A percentile compares a stretch with the other conserved stretches of the same genome.
Conservation (phyloP, 1,140 invertebrate species). For the Cecropterus lyciades region DNA sequence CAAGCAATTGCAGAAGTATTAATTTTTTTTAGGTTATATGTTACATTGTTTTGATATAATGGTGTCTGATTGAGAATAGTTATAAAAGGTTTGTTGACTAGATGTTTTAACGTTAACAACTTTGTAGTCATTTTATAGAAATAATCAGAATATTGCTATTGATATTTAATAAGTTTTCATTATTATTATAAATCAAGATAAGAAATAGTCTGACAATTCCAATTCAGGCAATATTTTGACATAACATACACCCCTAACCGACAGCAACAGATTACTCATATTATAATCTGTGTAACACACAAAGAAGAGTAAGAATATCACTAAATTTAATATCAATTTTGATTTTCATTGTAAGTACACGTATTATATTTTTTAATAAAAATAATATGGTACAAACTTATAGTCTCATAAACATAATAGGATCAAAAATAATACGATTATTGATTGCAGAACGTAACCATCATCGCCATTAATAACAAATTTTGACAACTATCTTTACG, state of each 20-base stretch:
- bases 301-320: no score
- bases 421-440: background rate
- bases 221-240: no score
- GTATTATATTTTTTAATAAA: no score
- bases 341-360: no score
- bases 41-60: conserved; percentile 49
- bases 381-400: no score
- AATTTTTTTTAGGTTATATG: conserved; percentile 70
- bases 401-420: no score
- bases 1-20: conserved; percentile 59
- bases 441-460: background rate
- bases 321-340: no score
- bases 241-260: no score
- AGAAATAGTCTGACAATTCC: no score
- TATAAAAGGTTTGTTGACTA: conserved; percentile 50
- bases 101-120: conserved; percentile 55
- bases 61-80: conserved; percentile 47
- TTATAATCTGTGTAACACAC: no score
- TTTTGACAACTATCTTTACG: conserved; percentile 60
- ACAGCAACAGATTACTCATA: no score
- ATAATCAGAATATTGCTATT: background rate
- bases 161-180: background rate
- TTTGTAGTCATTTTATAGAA: conserved; percentile 54
- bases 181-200: background rate
- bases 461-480: background rate